Evolutionary conservation across 2,113 vertebrate species (phyloP).

Genomic region (Atrichornis clamosus): DNA sequence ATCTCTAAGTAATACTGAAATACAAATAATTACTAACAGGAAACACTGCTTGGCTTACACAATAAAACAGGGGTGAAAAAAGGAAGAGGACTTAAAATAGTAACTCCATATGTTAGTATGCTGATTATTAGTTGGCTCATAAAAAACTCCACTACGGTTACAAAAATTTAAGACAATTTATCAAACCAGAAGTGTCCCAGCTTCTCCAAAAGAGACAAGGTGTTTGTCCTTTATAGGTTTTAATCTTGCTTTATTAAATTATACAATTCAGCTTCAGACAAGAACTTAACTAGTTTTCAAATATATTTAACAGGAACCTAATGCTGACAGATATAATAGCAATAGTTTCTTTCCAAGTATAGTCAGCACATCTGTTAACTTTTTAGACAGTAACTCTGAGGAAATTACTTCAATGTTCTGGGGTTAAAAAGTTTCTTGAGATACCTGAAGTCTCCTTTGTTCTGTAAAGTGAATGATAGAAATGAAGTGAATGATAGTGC

Average conservation of each 20-base stretch:
- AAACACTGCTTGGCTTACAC: slow-evolving; percentile 10
- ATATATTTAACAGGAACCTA: background rate
- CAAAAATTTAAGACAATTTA: background rate
- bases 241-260: background rate
- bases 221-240: background rate
- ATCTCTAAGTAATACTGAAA: slow-evolving; percentile 14
- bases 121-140: background rate
- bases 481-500: too few species aligned
- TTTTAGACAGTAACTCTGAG: background rate
- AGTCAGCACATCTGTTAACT: background rate
- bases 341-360: background rate
- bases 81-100: background rate
- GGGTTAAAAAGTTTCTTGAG: background rate
- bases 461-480: background rate
- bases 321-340: background rate
- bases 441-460: background rate
- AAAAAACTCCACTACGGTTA: background rate
- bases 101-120: background rate
- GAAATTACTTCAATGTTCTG: background rate
- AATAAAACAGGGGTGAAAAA: background rate
- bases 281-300: background rate
- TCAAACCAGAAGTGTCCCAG: background rate
- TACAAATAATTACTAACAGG: slow-evolving; percentile 39
- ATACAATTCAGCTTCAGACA: background rate
- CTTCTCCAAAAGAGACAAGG: background rate